phyloP scores from a whole-genome alignment of 2,113 vertebrate species.

The Paralichthys olivaceus region DNA sequence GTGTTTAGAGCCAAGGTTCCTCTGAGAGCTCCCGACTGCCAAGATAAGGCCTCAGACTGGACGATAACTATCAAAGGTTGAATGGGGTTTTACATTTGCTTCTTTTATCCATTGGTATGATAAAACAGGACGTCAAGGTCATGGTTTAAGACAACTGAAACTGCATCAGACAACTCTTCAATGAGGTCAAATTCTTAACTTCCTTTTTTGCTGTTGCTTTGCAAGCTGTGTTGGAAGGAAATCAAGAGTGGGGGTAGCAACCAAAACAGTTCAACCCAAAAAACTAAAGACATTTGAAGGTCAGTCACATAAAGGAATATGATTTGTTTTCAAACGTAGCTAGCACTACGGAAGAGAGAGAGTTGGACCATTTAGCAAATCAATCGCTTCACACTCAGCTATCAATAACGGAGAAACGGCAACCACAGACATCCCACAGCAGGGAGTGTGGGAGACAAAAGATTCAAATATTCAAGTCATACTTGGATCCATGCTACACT shows the following conservation, averaged over 20 bases:
- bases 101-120: slow-evolving; percentile 37
- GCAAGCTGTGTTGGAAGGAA: background rate
- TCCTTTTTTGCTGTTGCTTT: background rate
- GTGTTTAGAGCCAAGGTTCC: slow-evolving; percentile 50
- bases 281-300: background rate
- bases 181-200: background rate
- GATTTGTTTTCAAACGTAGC: background rate
- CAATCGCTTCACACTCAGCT: background rate
- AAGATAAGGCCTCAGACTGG: slow-evolving; percentile 52
- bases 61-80: slow-evolving; percentile 56
- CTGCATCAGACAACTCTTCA: slow-evolving; percentile 33
- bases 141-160: slow-evolving; percentile 45
- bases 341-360: background rate
- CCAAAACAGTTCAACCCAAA: background rate
- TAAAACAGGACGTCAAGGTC: slow-evolving; percentile 57
- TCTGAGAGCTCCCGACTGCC: slow-evolving; percentile 48
- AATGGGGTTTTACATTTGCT: slow-evolving; percentile 40
- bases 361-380: background rate
- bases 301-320: background rate
- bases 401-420: background rate
- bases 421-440: background rate
- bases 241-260: background rate
- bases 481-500: background rate
- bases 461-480: background rate
- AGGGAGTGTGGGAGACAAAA: background rate